Evolutionary conservation across 2,888 invertebrate species (phyloP), one percentile per base, ranked within the genome.

Genomic region (Hypercompe scribonia): DNA sequence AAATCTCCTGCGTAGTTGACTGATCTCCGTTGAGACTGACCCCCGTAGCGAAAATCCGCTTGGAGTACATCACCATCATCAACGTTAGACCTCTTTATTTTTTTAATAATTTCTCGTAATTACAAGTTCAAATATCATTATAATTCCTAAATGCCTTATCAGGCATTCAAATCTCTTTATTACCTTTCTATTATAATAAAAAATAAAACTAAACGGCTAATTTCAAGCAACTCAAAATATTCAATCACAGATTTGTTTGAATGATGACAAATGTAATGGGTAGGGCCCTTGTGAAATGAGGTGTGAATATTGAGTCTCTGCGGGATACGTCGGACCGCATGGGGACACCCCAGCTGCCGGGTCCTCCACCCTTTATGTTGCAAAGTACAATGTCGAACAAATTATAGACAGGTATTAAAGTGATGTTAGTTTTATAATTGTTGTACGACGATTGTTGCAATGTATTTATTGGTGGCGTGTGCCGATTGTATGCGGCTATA

Each of bases 261-360:
- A 76, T 88, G 88, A 89, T 91, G 91, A 91, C 90, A 92, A 93
- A 92, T 91, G 91, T 87, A 91, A 90, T 91, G 90, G 93, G 90
- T 88, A 85, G 89, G 90, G 89, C 87, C 87, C 89, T 90, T 91
- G 95, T 93, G 92, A 94, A 95, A 95, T 95, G 95, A 95, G 94
- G 95, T 95, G 95, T 95, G 95, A 95, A 95, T 95, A 95, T 95
- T 95, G 94, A 84, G 84, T 91, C 94, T 91, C 94, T 74, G 87
- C 92, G 93, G 95, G 95, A 86, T 80, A 84, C 86, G 85, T 74
- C 74, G 82, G 89, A 84, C 89, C 90, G 90, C 92, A 86, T 87
- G 89, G 90, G 91, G 90, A 78, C 71, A 76, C 85, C 89, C 90
- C 94, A 94, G 92, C 93, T 93, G 94, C 87, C 90, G 89, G 75